phyloP scores from a whole-genome alignment of 2,113 vertebrate species.

The Zosterops hypoxanthus region DNA sequence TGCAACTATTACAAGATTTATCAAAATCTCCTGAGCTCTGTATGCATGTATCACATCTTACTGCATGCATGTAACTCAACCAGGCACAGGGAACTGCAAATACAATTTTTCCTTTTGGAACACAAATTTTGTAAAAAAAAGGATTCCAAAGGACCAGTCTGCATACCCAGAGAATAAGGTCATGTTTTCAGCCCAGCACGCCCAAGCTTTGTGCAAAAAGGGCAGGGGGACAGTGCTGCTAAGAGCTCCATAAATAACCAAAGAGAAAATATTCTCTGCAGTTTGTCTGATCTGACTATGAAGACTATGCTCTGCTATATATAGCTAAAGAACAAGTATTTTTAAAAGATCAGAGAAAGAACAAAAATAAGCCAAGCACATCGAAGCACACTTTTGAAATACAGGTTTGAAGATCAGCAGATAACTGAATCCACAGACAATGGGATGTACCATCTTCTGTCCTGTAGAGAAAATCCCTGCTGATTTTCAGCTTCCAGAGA shows the following conservation, averaged over 20 bases:
- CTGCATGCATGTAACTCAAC: neutral
- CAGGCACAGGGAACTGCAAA: neutral
- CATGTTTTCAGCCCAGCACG: neutral
- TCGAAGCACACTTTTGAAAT: neutral
- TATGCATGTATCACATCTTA: neutral
- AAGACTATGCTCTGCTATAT: constrained; percentile 27
- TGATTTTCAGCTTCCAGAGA: neutral
- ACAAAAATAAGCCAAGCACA: neutral
- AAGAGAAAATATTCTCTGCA: neutral
- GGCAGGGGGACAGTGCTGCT: neutral
- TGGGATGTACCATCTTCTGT: neutral
- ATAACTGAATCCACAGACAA: neutral
- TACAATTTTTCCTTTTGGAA: neutral
- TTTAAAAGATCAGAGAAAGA: neutral
- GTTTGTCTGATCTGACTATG: neutral
- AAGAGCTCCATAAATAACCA: neutral
- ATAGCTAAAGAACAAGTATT: constrained; percentile 8
- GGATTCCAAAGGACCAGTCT: neutral
- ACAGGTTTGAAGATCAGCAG: neutral
- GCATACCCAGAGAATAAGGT: neutral
- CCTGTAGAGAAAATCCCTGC: neutral
- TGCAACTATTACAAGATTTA: neutral
- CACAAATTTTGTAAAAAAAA: neutral
- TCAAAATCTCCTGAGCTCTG: neutral
- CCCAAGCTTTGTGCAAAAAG: neutral